Percentiles rank a stretch among this genome's conserved stretches.
phyloP scores from a whole-genome alignment of 2,797 vertebrate species.

The Echiichthys vipera region DNA sequence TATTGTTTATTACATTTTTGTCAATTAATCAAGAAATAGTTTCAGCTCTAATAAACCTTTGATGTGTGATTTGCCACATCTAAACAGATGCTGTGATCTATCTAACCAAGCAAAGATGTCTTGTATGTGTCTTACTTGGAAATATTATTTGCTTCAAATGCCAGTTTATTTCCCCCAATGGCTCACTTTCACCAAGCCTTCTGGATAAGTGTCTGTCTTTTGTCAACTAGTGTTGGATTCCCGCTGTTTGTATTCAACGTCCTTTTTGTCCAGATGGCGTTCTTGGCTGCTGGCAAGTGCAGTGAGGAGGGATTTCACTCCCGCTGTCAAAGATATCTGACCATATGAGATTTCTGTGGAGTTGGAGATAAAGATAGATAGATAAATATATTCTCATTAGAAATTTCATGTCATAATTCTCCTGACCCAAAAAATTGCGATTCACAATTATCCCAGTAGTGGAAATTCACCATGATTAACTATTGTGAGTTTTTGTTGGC shows the following conservation, averaged over 20 bases:
- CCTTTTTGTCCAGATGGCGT: conserved; percentile 56
- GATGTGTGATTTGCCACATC: not conserved
- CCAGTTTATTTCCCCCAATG: not conserved
- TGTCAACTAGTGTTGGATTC: conserved; percentile 37
- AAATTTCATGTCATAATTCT: no score
- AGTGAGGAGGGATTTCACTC: conserved; percentile 39
- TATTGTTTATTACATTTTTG: not conserved
- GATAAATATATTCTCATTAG: conserved; percentile 14
- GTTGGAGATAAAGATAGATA: conserved; percentile 4
- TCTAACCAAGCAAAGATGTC: not conserved
- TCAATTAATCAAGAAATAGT: not conserved
- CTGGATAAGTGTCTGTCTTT: conserved; percentile 34
- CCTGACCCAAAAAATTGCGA: no score
- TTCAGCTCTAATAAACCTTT: not conserved
- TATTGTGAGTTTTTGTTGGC: no score
- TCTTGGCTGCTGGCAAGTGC: conserved; percentile 25
- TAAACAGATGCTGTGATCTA: not conserved
- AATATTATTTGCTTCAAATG: not conserved
- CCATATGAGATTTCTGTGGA: conserved; percentile 24
- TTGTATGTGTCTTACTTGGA: conserved; percentile 16
- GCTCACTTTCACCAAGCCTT: conserved; percentile 36
- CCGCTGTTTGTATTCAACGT: conserved; percentile 47
- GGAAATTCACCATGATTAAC: no score
- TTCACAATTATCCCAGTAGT: no score
- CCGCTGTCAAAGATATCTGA: conserved; percentile 44